A percentile compares a stretch with the other conserved stretches of the same genome.
These are phyloP conservation scores for Entomobrya multifasciata DNA, from an alignment of 2,888 invertebrate genomes.

Conservation along the genomic window DNA sequence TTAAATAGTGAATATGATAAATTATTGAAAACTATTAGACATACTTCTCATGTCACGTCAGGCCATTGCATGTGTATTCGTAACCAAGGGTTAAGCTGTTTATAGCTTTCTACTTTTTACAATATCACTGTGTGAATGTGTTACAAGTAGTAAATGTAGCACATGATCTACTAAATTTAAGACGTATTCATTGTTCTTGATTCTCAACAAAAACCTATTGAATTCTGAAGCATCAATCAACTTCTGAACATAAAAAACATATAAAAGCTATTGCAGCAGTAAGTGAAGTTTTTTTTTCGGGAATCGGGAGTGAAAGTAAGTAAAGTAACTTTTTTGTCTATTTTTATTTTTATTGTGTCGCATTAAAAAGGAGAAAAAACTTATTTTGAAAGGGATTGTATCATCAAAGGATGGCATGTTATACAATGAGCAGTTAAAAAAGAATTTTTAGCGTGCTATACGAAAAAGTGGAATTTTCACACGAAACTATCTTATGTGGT, in stretches of 20 bases:
- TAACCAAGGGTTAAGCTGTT: background rate
- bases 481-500: no score
- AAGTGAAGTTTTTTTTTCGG: background rate
- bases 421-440: no score
- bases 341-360: background rate
- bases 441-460: no score
- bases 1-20: background rate
- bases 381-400: no score
- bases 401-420: no score
- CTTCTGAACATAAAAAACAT: background rate
- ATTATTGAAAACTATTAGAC: no score
- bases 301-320: conserved; percentile 17
- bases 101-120: background rate
- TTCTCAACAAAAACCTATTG: background rate
- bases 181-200: background rate
- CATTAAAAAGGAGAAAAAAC: background rate
- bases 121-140: background rate
- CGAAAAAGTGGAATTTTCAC: background rate
- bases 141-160: no score
- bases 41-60: no score
- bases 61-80: background rate
- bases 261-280: background rate
- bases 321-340: background rate
- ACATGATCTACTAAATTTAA: no score
- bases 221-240: background rate